A percentile compares a stretch with the other conserved stretches of the same genome.
Conservation (phyloP, 2,888 invertebrate species). For the Hedya salicella region DNA sequence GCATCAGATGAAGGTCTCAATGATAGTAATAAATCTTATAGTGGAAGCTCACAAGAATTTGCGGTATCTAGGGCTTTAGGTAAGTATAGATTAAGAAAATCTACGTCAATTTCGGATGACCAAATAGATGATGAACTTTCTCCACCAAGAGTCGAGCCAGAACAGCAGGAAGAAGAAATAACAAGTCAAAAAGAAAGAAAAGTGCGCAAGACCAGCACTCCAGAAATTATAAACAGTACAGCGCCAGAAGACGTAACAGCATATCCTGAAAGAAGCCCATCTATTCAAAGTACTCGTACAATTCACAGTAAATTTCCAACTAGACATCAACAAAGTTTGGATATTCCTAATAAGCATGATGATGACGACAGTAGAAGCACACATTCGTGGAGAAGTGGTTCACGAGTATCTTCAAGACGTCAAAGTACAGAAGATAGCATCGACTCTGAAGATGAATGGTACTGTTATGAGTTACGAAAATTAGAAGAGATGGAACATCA, state of each 20-base stretch:
- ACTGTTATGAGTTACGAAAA: constrained; percentile 94
- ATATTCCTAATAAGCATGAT: constrained; percentile 91
- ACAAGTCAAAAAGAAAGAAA: constrained; percentile 64
- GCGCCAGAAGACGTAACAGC: constrained; percentile 80
- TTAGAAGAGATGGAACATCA: constrained; percentile 94
- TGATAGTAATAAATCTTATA: constrained; percentile 82
- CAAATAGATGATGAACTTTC: constrained; percentile 82
- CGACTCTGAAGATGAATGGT: constrained; percentile 97
- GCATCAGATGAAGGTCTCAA: constrained; percentile 86
- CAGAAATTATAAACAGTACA: constrained; percentile 70
- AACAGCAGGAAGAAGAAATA: constrained; percentile 62
- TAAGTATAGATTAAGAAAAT: constrained; percentile 90
- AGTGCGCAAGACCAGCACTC: constrained; percentile 65
- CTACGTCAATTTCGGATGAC: constrained; percentile 89
- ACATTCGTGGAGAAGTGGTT: constrained; percentile 94
- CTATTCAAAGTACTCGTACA: constrained; percentile 85
- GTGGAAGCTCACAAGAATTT: constrained; percentile 91
- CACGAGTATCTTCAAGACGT: constrained; percentile 92
- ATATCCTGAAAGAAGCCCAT: constrained; percentile 87
- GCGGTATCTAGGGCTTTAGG: constrained; percentile 93
- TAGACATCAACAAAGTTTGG: constrained; percentile 91
- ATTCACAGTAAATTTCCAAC: constrained; percentile 86
- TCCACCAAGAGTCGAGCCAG: constrained; percentile 68
- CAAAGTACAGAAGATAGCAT: constrained; percentile 97
- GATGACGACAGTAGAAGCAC: constrained; percentile 95